Evolutionary conservation across 2,797 vertebrate species (phyloP).

Genomic region (Muscicapa comitata): DNA sequence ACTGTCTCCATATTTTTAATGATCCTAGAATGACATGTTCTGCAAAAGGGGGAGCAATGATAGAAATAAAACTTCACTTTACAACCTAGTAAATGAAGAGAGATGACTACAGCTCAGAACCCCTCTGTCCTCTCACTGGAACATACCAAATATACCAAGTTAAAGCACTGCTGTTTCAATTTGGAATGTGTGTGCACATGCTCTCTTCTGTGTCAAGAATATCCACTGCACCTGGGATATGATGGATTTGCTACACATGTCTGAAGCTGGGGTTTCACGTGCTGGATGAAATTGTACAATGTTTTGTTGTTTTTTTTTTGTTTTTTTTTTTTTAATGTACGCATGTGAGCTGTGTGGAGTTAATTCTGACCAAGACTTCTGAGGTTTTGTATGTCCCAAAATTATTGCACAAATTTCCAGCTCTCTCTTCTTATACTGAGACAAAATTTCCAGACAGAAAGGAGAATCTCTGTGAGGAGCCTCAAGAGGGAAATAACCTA

Average conservation of each 20-base stretch:
- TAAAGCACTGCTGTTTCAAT: neutral
- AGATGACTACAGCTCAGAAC: neutral
- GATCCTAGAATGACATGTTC: neutral
- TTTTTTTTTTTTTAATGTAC: too few species aligned
- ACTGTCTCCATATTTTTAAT: neutral
- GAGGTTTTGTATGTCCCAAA: neutral
- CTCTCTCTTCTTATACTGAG: neutral
- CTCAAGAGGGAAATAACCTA: neutral
- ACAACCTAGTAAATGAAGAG: neutral
- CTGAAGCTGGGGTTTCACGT: neutral
- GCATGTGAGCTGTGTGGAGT: neutral
- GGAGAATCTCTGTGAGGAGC: neutral
- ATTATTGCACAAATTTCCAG: neutral
- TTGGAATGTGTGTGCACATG: accelerated
- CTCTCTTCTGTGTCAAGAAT: neutral
- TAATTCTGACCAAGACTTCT: neutral
- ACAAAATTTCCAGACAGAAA: neutral
- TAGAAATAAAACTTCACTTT: neutral
- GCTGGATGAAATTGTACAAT: neutral
- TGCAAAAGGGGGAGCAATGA: neutral
- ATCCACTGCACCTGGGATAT: neutral
- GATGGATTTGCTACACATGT: neutral
- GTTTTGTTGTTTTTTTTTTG: too few species aligned
- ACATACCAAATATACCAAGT: neutral
- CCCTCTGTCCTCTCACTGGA: neutral